phyloP scores from a whole-genome alignment of 1,140 invertebrate species.

The Scaptomyza hsui region DNA sequence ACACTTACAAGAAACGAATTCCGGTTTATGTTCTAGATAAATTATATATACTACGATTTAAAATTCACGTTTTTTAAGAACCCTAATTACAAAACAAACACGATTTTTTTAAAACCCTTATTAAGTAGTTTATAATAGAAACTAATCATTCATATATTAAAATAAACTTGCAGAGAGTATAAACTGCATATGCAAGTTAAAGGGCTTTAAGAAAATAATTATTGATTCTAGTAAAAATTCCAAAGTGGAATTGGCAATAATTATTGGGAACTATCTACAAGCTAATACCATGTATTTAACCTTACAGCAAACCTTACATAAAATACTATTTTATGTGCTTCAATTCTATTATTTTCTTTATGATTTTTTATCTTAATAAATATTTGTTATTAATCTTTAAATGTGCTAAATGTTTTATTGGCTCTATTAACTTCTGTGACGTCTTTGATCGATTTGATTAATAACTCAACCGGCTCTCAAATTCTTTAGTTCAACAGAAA shows the following conservation, averaged over 20 bases:
- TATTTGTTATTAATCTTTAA: background rate
- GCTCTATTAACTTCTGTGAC: background rate
- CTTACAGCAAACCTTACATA: too few relatives aligned
- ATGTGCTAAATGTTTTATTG: constrained; percentile 9
- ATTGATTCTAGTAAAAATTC: background rate
- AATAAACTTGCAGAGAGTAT: too few relatives aligned
- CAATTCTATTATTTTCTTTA: too few relatives aligned
- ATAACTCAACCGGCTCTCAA: constrained; percentile 3
- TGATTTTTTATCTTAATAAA: too few relatives aligned
- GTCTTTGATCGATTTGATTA: constrained; percentile 4
- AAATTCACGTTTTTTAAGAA: too few relatives aligned
- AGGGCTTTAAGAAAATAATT: background rate
- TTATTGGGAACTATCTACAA: background rate
- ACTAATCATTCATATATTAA: too few relatives aligned
- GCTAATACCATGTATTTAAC: too few relatives aligned
- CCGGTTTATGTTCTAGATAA: constrained; percentile 52
- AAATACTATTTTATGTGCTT: too few relatives aligned
- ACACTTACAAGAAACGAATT: constrained; percentile 33
- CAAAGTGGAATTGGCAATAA: background rate
- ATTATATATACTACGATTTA: constrained; percentile 36
- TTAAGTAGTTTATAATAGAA: too few relatives aligned
- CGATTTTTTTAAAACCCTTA: too few relatives aligned
- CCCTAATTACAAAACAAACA: too few relatives aligned
- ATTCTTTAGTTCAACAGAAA: constrained; percentile 4
- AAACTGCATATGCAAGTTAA: background rate